Base-by-base conservation (phyloP, 2,113 vertebrate genomes). In the Craseonycteris thonglongyai region DNA sequence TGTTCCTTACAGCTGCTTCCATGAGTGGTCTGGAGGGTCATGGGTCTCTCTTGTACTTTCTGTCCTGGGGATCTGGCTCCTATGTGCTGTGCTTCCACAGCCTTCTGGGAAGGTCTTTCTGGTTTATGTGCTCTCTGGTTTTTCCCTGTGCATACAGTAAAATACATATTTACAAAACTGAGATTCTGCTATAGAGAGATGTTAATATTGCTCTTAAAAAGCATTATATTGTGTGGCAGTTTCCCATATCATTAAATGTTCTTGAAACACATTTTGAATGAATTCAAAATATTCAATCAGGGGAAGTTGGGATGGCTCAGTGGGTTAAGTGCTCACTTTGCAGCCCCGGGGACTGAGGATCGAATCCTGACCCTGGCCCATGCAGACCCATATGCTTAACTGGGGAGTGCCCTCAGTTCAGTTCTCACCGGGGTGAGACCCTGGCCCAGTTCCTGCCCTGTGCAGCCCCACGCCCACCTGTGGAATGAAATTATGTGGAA, bases 151-250 rank as follows among this genome's bases (percentile, higher is more conserved):
- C 10, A 61, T 11, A 18, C 21, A 63, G n/a, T 66, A 54, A 61
- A 56, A 82, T 35, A 84, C 28, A 56, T 63, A 80, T 63, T 56
- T 59, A 72, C 9, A 71, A 75, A 89, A 82, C 18, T 69, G 45
- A 95, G 40, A 72, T 90, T 76, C 42, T 81, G 85, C 33, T 56
- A 21, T 49, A 54, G 14, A 49, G 54, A 88, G 28, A 79, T 78
- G 88, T 93, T 74, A 51, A 51, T 75, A 89, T 80, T 69, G 21
- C 18, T 75, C 72, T 94, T n/a, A 22, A 74, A 95, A 84, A 84
- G 54, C 18, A 3, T 91, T 69, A 75, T 7, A 45, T 82, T 89
- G 42, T 33, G 38, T 63, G 75, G 30, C 45, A 75, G 40, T 86
- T 89, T 72, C n/a, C 51, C 58, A 63, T 1, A 56, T 42, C 22